Percentiles rank a stretch among this genome's conserved stretches.
phyloP scores from a whole-genome alignment of 2,888 invertebrate genomes.

The Priocnemis perturbator region DNA sequence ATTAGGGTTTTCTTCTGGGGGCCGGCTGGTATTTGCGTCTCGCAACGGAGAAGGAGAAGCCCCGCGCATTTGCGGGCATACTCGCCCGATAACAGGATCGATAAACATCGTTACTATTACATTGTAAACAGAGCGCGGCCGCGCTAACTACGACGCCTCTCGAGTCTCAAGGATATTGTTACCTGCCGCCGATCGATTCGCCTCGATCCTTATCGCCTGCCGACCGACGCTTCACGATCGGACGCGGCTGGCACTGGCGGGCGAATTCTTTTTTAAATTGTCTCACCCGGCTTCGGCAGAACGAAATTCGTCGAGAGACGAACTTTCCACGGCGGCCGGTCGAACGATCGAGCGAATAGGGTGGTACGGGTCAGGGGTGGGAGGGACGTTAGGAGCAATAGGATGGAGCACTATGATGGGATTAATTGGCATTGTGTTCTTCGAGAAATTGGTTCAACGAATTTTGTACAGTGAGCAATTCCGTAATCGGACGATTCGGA shows the following conservation, averaged over 20 bases:
- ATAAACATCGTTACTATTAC: conserved; percentile 72
- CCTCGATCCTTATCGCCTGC: conserved; percentile 41
- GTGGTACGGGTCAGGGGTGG: no score
- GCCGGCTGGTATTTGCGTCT: conserved; percentile 49
- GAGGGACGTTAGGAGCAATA: no score
- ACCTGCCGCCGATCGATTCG: conserved; percentile 47
- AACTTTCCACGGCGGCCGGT: neutral
- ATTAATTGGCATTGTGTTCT: no score
- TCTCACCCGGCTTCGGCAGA: neutral
- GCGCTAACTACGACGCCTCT: conserved; percentile 60
- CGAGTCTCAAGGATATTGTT: conserved; percentile 64
- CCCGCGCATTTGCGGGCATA: conserved; percentile 47
- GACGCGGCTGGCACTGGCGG: no score
- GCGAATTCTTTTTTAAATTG: no score
- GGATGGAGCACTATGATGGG: no score
- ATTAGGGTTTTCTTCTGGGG: conserved; percentile 35
- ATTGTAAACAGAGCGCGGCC: conserved; percentile 61
- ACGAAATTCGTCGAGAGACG: neutral
- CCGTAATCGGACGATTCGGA: no score
- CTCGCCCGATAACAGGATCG: conserved; percentile 69
- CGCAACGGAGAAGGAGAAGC: conserved; percentile 32
- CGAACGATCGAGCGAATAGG: no score
- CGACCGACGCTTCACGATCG: no score
- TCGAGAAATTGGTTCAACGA: no score
- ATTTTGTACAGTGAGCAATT: no score